Conservation (phyloP, 2,113 vertebrate genomes). For the Zapornia atra region DNA sequence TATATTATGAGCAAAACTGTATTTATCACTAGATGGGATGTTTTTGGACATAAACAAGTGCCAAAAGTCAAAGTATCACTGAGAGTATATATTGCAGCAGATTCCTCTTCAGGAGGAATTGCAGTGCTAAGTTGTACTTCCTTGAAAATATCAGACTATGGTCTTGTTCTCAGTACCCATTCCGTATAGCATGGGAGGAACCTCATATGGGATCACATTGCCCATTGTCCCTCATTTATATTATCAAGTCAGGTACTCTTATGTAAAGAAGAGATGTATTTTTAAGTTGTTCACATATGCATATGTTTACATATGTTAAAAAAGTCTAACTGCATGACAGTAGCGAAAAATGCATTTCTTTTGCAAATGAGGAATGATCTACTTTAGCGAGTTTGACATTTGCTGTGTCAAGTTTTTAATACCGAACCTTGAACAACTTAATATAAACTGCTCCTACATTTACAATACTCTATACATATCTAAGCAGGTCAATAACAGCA, state of each 20-base stretch:
- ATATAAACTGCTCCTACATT: background rate
- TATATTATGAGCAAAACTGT: constrained; percentile 12
- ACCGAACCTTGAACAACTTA: background rate
- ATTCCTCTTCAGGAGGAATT: background rate
- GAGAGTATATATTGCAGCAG: constrained; percentile 1
- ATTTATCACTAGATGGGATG: constrained; percentile 5
- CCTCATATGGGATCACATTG: background rate
- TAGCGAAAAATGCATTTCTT: background rate
- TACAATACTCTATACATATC: background rate
- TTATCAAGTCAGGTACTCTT: background rate
- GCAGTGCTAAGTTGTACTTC: background rate
- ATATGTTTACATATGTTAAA: background rate
- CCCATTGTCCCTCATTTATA: background rate
- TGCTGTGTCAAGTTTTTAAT: background rate
- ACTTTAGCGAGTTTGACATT: background rate
- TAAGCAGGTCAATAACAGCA: background rate
- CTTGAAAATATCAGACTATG: background rate
- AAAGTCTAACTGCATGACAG: background rate
- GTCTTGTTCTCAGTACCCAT: background rate
- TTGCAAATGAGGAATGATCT: background rate
- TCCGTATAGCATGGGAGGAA: background rate
- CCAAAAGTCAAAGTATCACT: constrained; percentile 37
- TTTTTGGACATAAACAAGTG: constrained; percentile 31
- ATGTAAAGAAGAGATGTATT: background rate
- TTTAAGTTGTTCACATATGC: background rate